Evolutionary conservation across 2,888 invertebrate genomes (phyloP), one percentile per base, ranked within the genome.

Genomic region (Andrena fulva): DNA sequence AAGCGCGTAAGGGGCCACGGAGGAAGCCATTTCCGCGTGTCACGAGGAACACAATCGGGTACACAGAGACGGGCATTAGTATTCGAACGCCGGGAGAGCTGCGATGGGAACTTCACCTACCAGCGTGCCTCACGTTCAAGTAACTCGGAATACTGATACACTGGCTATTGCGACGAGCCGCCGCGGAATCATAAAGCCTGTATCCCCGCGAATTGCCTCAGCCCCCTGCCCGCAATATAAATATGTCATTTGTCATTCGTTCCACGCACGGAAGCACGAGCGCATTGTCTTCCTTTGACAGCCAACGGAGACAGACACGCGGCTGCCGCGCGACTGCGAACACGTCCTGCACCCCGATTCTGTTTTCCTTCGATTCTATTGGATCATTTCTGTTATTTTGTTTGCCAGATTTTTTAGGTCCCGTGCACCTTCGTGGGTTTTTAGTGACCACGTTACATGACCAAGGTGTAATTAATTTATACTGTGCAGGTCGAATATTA

Each of bases 21-120:
- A 62, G 85, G 75, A 69, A 85, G 64, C 72, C 74, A 83, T 89
- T 88, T 85, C 82, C 87, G 80, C 78, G 86, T 89, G 88, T 89
- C 89, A 80, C 82, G 83, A 56, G 52, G 54, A 77, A 63, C 33
- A 85, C 82, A 85, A 85, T 84, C 80, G 80, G 33, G 60, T 77
- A 73, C 70, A 68, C 63, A 71, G 70, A 73, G 79, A 81, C 71
- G 73, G 67, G 79, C 89, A 89, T 90, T 90, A 85, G 89, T 82
- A 90, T 89, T 89, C 85, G 80, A 87, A 84, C 64, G 73, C 79
- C 63, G 77, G 76, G 64, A 27, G 69, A 87, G 71, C 74, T 75
- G 59, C 82, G 82, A 85, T 89, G 87, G 84, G 89, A 89, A 90
- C 88, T 81, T 85, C 83, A 80, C 82, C 83, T 81, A 70, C 63